Evolutionary conservation across 2,797 vertebrate species (phyloP).

Genomic region (Sarcoramphus papa): DNA sequence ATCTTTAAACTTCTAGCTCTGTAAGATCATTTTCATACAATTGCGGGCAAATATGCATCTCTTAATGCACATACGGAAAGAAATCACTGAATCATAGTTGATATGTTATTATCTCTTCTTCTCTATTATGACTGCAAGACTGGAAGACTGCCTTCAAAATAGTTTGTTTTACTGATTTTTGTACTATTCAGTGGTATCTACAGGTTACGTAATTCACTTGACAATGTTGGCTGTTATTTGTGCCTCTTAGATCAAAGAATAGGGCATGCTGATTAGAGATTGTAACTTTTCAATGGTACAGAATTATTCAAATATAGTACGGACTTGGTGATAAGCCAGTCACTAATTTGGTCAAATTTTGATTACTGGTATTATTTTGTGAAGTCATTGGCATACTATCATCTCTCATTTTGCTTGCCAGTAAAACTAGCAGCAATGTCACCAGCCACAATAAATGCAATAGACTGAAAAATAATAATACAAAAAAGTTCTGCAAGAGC

Average conservation of each 20-base stretch:
- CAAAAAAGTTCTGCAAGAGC: neutral
- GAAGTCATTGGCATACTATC: neutral
- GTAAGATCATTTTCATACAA: neutral
- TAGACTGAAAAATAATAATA: neutral
- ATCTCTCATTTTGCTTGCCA: neutral
- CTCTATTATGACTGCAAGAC: constrained; percentile 67
- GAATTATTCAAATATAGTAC: neutral
- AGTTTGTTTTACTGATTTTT: constrained; percentile 65
- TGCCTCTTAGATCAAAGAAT: neutral
- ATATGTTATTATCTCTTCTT: constrained; percentile 71
- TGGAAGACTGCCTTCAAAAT: constrained; percentile 52
- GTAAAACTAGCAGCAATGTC: neutral
- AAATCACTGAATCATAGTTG: constrained; percentile 75
- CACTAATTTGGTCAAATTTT: neutral
- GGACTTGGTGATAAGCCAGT: neutral
- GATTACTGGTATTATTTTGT: neutral
- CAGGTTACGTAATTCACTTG: neutral
- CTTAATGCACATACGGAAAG: neutral
- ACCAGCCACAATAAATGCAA: neutral
- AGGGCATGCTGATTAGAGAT: neutral
- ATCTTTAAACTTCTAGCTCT: neutral
- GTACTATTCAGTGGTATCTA: constrained; percentile 50
- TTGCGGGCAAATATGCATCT: constrained; percentile 6
- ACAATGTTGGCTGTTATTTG: neutral
- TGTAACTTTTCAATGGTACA: neutral